Evolutionary conservation across 2,113 vertebrate genomes (phyloP).

Genomic region (Entomyzon cyanotis): DNA sequence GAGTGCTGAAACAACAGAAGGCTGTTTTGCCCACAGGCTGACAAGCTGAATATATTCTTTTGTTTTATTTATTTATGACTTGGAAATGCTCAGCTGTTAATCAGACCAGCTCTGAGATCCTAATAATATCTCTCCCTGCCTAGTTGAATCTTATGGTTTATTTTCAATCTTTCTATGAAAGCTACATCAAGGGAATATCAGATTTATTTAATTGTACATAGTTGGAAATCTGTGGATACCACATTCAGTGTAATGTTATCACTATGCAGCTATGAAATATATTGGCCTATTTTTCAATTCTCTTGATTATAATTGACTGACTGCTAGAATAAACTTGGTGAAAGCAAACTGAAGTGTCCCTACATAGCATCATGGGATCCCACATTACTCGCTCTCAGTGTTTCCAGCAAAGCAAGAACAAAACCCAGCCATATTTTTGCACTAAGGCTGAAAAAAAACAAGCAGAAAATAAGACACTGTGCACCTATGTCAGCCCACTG

Average conservation of each 20-base stretch:
- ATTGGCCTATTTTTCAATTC: background rate
- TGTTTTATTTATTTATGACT: background rate
- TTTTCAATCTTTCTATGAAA: conserved; percentile 44
- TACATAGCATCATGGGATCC: background rate
- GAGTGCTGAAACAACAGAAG: background rate
- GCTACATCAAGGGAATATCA: background rate
- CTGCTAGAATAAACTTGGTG: background rate
- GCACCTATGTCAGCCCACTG: background rate
- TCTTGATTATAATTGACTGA: background rate
- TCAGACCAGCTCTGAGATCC: background rate
- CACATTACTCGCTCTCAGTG: fast-evolving
- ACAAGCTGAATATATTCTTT: background rate
- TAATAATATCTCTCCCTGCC: background rate
- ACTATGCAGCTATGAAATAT: background rate
- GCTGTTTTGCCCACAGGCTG: conserved; percentile 14
- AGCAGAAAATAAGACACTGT: background rate
- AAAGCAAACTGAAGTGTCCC: background rate
- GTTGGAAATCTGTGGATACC: background rate
- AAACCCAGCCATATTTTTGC: background rate
- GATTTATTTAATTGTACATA: background rate
- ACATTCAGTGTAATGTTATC: background rate
- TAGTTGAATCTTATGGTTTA: background rate
- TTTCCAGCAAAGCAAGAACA: background rate
- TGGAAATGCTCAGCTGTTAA: background rate
- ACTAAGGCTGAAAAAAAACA: background rate